A percentile compares a stretch with the other conserved stretches of the same genome.
phyloP scores from a whole-genome alignment of 2,113 vertebrate species.

The Corythoichthys intestinalis region DNA sequence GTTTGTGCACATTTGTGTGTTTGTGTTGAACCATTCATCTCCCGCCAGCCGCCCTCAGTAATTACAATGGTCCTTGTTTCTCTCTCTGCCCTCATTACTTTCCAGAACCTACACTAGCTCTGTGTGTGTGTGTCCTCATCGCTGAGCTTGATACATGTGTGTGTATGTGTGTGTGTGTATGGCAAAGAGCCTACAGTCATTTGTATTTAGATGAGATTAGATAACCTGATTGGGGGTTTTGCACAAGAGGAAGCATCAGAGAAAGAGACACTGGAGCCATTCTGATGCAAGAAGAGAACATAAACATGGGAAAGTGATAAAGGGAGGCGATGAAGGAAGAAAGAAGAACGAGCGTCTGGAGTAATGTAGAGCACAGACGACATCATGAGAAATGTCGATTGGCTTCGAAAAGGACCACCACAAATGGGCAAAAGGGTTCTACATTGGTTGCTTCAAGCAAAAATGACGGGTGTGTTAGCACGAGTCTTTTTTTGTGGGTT shows the following conservation, averaged over 20 bases:
- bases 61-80: conserved; percentile 31
- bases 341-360: not conserved
- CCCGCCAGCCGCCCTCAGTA: conserved; percentile 26
- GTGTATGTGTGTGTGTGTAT: not conserved
- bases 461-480: too few species aligned
- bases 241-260: not conserved
- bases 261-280: not conserved
- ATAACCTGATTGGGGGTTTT: conserved; percentile 6
- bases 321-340: not conserved
- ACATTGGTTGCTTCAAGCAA: too few species aligned
- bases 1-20: conserved; percentile 13
- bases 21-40: conserved; percentile 43
- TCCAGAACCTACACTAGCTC: not conserved
- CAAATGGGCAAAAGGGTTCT: too few species aligned
- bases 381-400: not conserved
- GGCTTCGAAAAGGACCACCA: too few species aligned
- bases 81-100: conserved; percentile 28
- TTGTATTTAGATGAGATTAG: conserved; percentile 9
- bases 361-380: not conserved
- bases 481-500: too few species aligned
- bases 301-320: not conserved
- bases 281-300: not conserved
- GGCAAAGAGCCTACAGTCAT: not conserved
- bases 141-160: not conserved
- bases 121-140: conserved; percentile 3